These are phyloP conservation scores for Steinernema khuongi DNA, from an alignment of 1,140 invertebrate species.

Conservation along the genomic window DNA sequence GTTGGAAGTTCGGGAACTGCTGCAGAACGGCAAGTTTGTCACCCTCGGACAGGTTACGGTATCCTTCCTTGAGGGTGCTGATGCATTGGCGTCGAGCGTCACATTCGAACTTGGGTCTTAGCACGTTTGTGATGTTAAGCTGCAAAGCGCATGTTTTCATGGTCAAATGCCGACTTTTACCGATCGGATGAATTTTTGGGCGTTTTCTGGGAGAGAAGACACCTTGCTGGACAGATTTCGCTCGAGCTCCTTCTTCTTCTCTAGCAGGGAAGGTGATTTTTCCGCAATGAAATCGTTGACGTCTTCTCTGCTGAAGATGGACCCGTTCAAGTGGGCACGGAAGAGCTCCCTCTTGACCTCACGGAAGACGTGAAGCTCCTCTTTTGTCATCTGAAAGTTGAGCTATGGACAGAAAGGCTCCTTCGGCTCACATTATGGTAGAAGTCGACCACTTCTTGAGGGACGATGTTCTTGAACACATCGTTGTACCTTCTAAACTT, in stretches of 20 bases:
- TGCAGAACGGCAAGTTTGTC: background rate
- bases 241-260: background rate
- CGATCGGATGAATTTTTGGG: background rate
- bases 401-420: background rate
- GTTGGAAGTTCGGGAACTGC: constrained; percentile 1
- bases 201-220: background rate
- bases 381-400: background rate
- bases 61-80: background rate
- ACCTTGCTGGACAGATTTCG: background rate
- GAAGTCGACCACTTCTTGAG: background rate
- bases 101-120: background rate
- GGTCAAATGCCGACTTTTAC: too few relatives aligned
- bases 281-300: background rate
- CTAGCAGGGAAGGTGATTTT: background rate
- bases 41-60: background rate
- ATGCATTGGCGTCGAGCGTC: background rate
- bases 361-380: background rate
- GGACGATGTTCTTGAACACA: background rate
- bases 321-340: background rate
- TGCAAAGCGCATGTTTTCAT: background rate
- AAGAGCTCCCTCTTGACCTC: background rate
- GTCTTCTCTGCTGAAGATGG: background rate
- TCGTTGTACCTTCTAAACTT: background rate
- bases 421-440: background rate
- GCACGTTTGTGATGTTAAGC: background rate